phyloP scores from a whole-genome alignment of 2,113 vertebrate genomes.

The Rallus limicola region DNA sequence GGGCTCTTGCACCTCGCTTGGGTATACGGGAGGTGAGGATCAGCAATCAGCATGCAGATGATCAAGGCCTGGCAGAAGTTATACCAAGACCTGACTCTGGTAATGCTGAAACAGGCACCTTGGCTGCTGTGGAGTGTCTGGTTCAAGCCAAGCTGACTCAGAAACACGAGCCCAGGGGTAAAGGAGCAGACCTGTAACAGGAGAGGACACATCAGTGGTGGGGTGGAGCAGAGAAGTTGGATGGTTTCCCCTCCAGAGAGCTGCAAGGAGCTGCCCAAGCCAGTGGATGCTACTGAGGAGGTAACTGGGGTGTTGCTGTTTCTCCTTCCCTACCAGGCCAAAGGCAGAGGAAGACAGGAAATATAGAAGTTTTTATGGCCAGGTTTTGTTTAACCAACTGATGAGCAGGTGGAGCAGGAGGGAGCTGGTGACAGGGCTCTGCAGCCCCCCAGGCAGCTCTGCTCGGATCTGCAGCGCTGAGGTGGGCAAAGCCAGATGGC shows the following conservation, averaged over 20 bases:
- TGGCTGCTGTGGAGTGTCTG: not conserved
- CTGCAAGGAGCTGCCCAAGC: no score
- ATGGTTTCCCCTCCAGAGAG: not conserved
- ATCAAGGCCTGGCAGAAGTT: not conserved
- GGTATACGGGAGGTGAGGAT: not conserved
- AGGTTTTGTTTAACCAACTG: not conserved
- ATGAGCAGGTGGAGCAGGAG: not conserved
- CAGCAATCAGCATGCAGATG: not conserved
- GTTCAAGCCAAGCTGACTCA: not conserved
- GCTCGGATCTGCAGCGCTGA: accelerated
- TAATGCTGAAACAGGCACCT: not conserved
- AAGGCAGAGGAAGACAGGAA: not conserved
- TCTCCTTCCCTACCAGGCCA: not conserved
- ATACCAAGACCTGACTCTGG: accelerated
- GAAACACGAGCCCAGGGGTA: not conserved
- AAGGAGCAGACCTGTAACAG: not conserved
- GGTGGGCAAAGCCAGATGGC: accelerated
- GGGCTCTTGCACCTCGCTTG: not conserved
- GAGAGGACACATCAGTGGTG: not conserved
- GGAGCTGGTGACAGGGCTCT: accelerated
- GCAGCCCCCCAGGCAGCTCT: not conserved
- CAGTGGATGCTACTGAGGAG: not conserved
- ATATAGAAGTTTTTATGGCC: not conserved
- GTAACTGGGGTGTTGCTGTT: not conserved
- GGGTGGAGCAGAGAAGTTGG: accelerated